Evolutionary conservation across 2,797 vertebrate genomes (phyloP).

Genomic region (Myripristis murdjan): DNA sequence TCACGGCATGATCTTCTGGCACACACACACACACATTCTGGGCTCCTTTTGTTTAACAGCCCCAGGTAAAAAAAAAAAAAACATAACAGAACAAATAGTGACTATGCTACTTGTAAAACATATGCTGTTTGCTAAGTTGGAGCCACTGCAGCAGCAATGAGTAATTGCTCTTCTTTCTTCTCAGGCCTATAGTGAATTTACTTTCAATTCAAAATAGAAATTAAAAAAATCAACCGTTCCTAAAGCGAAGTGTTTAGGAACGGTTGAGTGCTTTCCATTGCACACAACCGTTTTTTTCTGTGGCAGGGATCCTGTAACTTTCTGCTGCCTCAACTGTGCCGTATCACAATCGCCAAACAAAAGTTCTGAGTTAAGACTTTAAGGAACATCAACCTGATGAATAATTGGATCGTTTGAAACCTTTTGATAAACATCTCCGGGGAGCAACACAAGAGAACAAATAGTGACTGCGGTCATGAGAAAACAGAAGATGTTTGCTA

Average conservation of each 20-base stretch:
- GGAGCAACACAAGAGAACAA: slow-evolving; percentile 30
- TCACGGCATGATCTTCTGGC: slow-evolving; percentile 43
- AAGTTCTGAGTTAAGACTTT: neutral
- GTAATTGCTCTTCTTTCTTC: neutral
- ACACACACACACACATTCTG: slow-evolving; percentile 53
- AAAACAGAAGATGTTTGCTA: slow-evolving; percentile 20
- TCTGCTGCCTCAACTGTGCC: neutral
- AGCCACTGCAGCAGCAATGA: slow-evolving; percentile 8
- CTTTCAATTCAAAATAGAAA: no score
- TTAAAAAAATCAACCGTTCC: no score
- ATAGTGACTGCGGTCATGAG: slow-evolving; percentile 24
- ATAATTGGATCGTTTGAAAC: neutral
- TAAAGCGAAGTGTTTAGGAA: neutral
- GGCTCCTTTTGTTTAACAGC: slow-evolving; percentile 39
- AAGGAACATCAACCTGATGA: neutral
- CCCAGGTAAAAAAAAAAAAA: slow-evolving; percentile 34
- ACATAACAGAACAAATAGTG: slow-evolving; percentile 60
- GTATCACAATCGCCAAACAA: no score
- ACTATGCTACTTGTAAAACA: slow-evolving; percentile 32
- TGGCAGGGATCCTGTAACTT: no score
- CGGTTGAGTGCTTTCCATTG: no score
- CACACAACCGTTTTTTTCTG: neutral
- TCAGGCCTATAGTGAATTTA: neutral
- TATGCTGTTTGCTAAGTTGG: slow-evolving; percentile 18
- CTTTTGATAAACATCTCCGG: slow-evolving; percentile 19